Conservation (phyloP, 2,888 invertebrate species). For the Tortricodes alternella region DNA sequence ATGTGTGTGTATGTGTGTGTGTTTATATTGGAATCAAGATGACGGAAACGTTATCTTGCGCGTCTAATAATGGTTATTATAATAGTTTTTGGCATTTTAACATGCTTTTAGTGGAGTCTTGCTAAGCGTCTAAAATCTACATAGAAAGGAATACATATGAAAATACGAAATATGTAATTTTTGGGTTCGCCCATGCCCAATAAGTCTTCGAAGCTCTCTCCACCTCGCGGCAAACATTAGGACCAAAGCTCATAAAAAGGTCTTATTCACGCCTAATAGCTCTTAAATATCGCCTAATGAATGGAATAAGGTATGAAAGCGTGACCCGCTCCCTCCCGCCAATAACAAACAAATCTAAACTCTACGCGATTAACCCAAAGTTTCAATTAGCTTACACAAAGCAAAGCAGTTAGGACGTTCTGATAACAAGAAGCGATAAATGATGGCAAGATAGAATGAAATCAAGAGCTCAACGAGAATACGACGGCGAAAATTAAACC, state of each 20-base stretch:
- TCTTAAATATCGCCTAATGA: slow-evolving; percentile 63
- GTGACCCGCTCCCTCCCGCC: slow-evolving; percentile 37
- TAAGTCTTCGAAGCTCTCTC: too few species aligned
- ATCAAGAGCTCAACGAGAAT: slow-evolving; percentile 57
- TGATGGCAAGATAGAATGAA: slow-evolving; percentile 67
- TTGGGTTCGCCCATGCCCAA: too few species aligned
- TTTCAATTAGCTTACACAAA: slow-evolving; percentile 32
- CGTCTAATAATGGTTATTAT: too few species aligned
- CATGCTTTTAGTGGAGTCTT: too few species aligned
- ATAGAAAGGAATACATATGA: too few species aligned
- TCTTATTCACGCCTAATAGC: slow-evolving; percentile 57
- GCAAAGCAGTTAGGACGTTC: slow-evolving; percentile 43
- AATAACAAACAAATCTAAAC: slow-evolving; percentile 35
- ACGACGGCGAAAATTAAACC: slow-evolving; percentile 51
- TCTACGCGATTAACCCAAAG: slow-evolving; percentile 36
- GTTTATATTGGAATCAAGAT: too few species aligned
- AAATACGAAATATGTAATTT: too few species aligned
- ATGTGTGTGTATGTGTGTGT: too few species aligned
- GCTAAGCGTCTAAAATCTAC: too few species aligned
- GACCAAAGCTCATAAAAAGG: slow-evolving; percentile 37
- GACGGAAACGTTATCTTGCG: too few species aligned
- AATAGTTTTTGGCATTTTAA: too few species aligned
- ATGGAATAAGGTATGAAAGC: slow-evolving; percentile 51
- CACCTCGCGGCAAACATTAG: background rate
- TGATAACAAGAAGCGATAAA: slow-evolving; percentile 46